A percentile compares a stretch with the other conserved stretches of the same genome.
Evolutionary conservation across 37 sponge, comb jelly and placozoan species (phyloP).

Genomic region (Ianthella basta): DNA sequence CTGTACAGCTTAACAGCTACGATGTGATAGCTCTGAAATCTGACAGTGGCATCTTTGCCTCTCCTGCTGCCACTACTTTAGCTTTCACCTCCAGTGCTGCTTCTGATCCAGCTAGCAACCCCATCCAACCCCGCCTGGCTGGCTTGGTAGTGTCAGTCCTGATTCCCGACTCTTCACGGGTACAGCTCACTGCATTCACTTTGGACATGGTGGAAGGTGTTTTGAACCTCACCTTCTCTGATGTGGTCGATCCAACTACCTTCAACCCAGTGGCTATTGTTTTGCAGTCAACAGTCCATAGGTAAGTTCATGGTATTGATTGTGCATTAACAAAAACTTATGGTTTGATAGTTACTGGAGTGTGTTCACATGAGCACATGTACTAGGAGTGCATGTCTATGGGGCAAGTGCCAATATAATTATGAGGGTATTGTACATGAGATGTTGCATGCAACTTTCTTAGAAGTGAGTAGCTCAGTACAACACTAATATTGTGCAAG

Average conservation of each 20-base stretch:
- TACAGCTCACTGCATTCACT: slow-evolving; percentile 48
- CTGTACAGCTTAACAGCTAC: slow-evolving; percentile 44
- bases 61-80: slow-evolving; percentile 44
- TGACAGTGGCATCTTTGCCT: slow-evolving; percentile 28
- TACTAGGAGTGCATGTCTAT: too few species aligned
- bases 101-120: slow-evolving; percentile 56
- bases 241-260: slow-evolving; percentile 69
- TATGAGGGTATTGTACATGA: too few species aligned
- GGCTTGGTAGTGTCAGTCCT: background rate
- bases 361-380: too few species aligned
- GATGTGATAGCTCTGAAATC: slow-evolving; percentile 72
- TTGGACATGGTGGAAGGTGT: slow-evolving; percentile 72
- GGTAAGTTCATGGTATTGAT: background rate
- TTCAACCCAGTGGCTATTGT: slow-evolving; percentile 71
- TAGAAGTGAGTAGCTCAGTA: too few species aligned
- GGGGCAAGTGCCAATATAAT: too few species aligned
- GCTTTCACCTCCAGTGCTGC: slow-evolving; percentile 33
- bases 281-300: slow-evolving; percentile 55
- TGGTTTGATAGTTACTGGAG: too few species aligned
- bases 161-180: slow-evolving; percentile 43
- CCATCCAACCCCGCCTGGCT: background rate
- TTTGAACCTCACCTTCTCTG: slow-evolving; percentile 74
- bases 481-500: too few species aligned
- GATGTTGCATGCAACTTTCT: too few species aligned
- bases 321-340: too few species aligned